A percentile compares a stretch with the other conserved stretches of the same genome.
Conservation (phyloP, 1,140 invertebrate genomes). For the Platorchestia sp. region DNA sequence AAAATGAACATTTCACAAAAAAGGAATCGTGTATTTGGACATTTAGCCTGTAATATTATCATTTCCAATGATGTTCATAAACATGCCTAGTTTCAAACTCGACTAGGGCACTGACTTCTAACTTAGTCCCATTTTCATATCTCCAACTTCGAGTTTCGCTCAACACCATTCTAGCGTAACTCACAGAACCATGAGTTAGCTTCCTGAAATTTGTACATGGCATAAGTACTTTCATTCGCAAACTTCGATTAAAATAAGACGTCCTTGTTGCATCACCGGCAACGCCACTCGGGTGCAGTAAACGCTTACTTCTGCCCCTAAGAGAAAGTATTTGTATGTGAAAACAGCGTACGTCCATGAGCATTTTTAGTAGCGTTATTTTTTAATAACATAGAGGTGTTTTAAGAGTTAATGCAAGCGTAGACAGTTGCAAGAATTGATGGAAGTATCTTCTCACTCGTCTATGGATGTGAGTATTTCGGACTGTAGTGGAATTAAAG, state of each 20-base stretch:
- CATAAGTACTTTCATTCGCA: too few species aligned
- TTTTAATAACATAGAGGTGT: not conserved
- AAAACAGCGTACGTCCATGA: not conserved
- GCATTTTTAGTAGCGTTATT: not conserved
- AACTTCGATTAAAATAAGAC: too few species aligned
- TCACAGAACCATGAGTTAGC: not conserved
- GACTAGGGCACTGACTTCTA: not conserved
- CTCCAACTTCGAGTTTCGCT: not conserved
- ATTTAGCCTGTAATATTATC: not conserved
- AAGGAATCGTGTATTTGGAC: not conserved
- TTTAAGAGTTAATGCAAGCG: not conserved
- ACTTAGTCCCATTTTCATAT: not conserved
- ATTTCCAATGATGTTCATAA: not conserved
- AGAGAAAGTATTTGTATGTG: not conserved
- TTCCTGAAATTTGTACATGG: not conserved
- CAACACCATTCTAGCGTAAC: not conserved
- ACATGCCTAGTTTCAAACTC: not conserved
- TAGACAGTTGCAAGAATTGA: not conserved
- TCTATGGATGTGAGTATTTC: not conserved
- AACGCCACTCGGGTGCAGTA: too few species aligned
- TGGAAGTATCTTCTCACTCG: not conserved
- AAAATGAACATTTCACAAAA: not conserved
- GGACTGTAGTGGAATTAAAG: not conserved
- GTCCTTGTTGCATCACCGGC: too few species aligned
- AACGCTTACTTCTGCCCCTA: not conserved